phyloP scores from a whole-genome alignment of 2,888 invertebrate genomes.

The Eubasilissa splendida region DNA sequence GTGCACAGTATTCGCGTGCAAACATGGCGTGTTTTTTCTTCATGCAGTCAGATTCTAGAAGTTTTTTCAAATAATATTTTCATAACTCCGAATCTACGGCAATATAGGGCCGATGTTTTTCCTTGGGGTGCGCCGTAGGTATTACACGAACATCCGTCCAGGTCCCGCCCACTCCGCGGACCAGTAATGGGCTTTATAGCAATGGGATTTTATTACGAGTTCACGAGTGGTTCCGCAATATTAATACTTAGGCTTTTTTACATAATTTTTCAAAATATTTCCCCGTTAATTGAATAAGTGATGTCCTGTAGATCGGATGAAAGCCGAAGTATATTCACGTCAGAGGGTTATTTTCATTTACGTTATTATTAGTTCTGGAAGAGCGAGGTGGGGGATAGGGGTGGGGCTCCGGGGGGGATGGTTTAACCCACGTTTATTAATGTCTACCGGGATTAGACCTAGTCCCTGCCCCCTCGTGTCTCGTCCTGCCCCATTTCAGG shows the following conservation, averaged over 20 bases:
- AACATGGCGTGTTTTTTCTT: conserved; percentile 16
- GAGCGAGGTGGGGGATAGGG: conserved; percentile 7
- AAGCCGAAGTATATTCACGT: conserved; percentile 39
- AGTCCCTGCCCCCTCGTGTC: background rate
- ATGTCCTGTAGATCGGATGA: conserved; percentile 14
- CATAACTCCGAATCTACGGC: conserved; percentile 33
- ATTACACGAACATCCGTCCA: conserved; percentile 32
- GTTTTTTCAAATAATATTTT: conserved; percentile 43
- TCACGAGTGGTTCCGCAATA: background rate
- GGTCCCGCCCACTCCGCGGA: background rate
- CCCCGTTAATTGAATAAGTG: conserved; percentile 21
- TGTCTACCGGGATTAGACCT: conserved; percentile 55
- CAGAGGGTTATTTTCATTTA: conserved; percentile 51
- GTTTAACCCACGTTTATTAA: conserved; percentile 57
- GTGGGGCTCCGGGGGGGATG: conserved; percentile 24
- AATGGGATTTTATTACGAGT: background rate
- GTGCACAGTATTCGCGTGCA: conserved; percentile 31
- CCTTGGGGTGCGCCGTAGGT: conserved; percentile 17
- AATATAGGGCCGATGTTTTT: conserved; percentile 32
- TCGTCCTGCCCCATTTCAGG: conserved; percentile 31
- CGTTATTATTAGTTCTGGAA: conserved; percentile 51
- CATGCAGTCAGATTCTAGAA: background rate
- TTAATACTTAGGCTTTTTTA: conserved; percentile 1
- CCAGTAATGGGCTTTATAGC: conserved; percentile 3
- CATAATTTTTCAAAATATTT: background rate